Conservation (phyloP, 2,797 vertebrate species). For the Erithacus rubecula region DNA sequence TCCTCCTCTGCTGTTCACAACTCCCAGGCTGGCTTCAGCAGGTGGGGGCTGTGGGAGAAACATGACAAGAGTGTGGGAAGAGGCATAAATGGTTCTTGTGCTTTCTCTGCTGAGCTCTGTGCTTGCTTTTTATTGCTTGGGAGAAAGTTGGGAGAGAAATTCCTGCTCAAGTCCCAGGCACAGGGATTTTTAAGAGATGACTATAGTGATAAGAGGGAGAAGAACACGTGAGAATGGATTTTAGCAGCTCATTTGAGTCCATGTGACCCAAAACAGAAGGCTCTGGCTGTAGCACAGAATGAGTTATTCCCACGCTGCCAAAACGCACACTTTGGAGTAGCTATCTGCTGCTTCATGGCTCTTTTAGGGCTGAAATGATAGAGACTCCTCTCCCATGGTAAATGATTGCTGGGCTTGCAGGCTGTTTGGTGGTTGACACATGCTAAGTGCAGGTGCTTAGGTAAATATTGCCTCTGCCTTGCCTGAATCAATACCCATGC, state of each 20-base stretch:
- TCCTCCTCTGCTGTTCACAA: neutral
- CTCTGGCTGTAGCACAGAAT: neutral
- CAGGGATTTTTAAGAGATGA: neutral
- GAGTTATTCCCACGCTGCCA: constrained; percentile 14
- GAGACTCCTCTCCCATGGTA: neutral
- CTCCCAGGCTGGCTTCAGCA: neutral
- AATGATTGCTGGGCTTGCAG: neutral
- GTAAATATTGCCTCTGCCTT: constrained; percentile 54
- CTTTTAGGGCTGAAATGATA: constrained; percentile 6
- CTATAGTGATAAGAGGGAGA: neutral
- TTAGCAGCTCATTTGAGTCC: constrained; percentile 5
- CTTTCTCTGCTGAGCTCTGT: neutral
- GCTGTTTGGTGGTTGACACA: constrained; percentile 18
- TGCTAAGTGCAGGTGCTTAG: constrained; percentile 38
- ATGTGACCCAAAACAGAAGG: neutral
- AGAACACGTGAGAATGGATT: neutral
- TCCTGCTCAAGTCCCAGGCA: neutral
- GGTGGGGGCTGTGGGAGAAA: neutral
- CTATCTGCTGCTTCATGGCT: constrained; percentile 11
- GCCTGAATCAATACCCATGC: constrained; percentile 17
- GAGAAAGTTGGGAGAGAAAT: neutral
- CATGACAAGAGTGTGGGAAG: neutral
- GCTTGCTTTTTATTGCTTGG: neutral
- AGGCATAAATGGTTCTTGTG: neutral
- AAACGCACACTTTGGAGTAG: neutral